Conservation (phyloP, 2,888 invertebrate species). For the Spialia ferax region DNA sequence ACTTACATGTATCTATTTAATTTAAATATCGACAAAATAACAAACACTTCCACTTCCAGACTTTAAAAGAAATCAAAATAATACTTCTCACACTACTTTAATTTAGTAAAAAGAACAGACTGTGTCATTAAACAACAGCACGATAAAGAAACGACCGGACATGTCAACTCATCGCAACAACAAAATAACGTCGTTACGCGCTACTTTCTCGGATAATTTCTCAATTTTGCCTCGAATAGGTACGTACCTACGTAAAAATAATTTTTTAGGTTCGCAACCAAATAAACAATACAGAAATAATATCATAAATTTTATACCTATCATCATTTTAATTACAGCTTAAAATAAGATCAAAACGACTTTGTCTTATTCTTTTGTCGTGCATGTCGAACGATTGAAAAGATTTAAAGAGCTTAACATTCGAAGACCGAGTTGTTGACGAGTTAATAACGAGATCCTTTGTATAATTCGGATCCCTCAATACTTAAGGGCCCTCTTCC, state of each 20-base stretch:
- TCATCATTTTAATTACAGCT: constrained; percentile 4
- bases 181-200: constrained; percentile 50
- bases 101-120: constrained; percentile 47
- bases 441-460: constrained; percentile 68
- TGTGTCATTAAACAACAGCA: constrained; percentile 40
- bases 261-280: not conserved
- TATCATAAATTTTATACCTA: not conserved
- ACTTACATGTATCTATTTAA: not conserved
- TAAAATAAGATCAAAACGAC: not conserved
- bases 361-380: not conserved
- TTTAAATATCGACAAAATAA: not conserved
- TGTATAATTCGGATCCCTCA: constrained; percentile 69
- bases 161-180: constrained; percentile 50
- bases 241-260: too few species aligned
- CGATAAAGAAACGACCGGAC: constrained; percentile 51
- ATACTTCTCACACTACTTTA: constrained; percentile 35
- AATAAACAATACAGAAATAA: not conserved
- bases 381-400: constrained; percentile 25
- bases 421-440: constrained; percentile 63
- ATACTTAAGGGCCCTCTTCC: constrained; percentile 69
- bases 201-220: constrained; percentile 50
- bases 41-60: not conserved
- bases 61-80: constrained; percentile 37
- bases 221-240: constrained; percentile 34
- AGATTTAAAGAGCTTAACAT: constrained; percentile 61